phyloP scores from a whole-genome alignment of 2,113 vertebrate genomes.

The Tursiops truncatus region DNA sequence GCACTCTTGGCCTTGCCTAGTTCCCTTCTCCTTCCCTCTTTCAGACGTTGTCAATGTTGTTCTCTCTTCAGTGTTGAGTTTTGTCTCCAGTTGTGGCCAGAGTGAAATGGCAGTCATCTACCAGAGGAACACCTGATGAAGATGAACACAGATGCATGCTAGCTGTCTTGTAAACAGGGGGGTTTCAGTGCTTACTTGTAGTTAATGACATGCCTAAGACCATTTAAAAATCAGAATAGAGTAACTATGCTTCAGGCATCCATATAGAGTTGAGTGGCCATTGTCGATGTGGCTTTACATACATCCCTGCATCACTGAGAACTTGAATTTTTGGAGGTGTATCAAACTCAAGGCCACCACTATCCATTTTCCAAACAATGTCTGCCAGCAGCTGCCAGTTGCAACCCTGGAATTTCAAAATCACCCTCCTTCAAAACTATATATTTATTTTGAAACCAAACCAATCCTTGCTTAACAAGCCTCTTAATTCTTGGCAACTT shows the following conservation, averaged over 20 bases:
- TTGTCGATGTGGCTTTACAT: background rate
- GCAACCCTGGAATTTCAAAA: no score
- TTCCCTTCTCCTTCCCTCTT: background rate
- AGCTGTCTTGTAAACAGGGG: background rate
- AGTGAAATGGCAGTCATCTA: background rate
- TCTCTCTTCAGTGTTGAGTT: background rate
- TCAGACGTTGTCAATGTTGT: background rate
- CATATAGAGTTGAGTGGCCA: background rate
- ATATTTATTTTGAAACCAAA: no score
- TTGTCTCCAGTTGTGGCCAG: background rate
- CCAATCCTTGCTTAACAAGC: no score
- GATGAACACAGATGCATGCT: background rate
- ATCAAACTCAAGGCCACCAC: background rate
- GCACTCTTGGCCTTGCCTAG: background rate
- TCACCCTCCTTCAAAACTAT: no score
- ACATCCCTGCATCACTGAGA: background rate
- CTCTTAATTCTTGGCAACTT: no score
- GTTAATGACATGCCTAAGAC: background rate
- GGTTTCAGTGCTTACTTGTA: background rate
- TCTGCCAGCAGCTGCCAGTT: no score
- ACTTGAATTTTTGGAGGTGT: background rate
- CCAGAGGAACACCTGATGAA: background rate
- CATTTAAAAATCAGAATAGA: background rate
- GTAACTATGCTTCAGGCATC: background rate
- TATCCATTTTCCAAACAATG: no score